Evolutionary conservation across 2,797 vertebrate species (phyloP).

Genomic region (Xerus rutilus): DNA sequence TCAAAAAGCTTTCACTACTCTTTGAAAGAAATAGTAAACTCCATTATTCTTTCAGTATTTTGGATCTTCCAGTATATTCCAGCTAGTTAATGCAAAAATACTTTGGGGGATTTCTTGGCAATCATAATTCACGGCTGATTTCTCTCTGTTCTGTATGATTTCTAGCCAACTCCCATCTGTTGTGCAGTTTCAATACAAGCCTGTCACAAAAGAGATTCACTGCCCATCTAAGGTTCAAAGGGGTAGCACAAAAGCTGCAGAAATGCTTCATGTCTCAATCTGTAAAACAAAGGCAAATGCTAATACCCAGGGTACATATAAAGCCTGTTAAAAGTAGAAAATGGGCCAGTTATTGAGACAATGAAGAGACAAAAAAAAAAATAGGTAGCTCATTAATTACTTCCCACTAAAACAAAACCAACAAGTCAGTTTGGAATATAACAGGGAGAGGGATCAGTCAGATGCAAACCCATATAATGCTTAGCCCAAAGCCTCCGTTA

Average conservation of each 20-base stretch:
- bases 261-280: constrained; percentile 62
- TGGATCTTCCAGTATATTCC: constrained; percentile 31
- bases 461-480: neutral
- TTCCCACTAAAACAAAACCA: neutral
- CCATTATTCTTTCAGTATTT: constrained; percentile 43
- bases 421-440: neutral
- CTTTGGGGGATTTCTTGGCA: constrained; percentile 67
- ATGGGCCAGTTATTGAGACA: neutral
- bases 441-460: neutral
- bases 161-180: constrained; percentile 80
- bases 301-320: neutral
- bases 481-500: neutral
- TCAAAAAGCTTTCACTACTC: constrained; percentile 61
- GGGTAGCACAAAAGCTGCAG: neutral
- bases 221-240: constrained; percentile 58
- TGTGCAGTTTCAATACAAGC: constrained; percentile 59
- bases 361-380: neutral
- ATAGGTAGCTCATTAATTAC: neutral
- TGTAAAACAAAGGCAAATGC: constrained; percentile 23
- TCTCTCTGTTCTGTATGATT: constrained; percentile 74
- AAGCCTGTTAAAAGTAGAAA: constrained; percentile 19
- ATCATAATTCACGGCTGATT: constrained; percentile 71
- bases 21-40: constrained; percentile 52
- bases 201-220: constrained; percentile 79
- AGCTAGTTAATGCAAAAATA: constrained; percentile 63